phyloP scores from a whole-genome alignment of 2,888 invertebrate genomes.

The Euproctis similis region DNA sequence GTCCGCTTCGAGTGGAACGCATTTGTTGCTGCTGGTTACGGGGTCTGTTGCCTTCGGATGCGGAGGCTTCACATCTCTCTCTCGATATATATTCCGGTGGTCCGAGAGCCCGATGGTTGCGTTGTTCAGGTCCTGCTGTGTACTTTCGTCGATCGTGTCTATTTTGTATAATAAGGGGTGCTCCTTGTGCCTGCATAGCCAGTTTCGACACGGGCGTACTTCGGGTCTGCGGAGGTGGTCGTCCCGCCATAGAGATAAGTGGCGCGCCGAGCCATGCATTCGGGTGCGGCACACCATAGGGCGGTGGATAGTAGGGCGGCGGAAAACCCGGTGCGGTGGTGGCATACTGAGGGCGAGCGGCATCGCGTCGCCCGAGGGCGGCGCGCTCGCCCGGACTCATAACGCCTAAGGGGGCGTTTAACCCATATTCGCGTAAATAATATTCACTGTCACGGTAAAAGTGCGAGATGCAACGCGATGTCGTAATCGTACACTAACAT shows the following conservation, averaged over 20 bases:
- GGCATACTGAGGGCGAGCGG: constrained; percentile 70
- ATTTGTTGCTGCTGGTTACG: constrained; percentile 62
- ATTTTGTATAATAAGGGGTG: constrained; percentile 85
- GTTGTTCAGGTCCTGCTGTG: constrained; percentile 56
- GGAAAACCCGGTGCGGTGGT: constrained; percentile 69
- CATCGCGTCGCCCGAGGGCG: constrained; percentile 70
- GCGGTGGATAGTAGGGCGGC: constrained; percentile 70
- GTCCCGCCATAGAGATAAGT: constrained; percentile 85
- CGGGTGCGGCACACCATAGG: constrained; percentile 73
- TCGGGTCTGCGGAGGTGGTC: constrained; percentile 59
- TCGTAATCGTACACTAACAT: constrained; percentile 73
- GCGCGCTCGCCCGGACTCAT: constrained; percentile 76
- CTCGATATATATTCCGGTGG: constrained; percentile 45
- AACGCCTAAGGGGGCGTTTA: constrained; percentile 75
- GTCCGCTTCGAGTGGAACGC: constrained; percentile 56
- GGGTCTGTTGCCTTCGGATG: constrained; percentile 54
- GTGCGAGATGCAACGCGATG: constrained; percentile 57
- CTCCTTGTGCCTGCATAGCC: constrained; percentile 89
- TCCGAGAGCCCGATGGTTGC: constrained; percentile 49
- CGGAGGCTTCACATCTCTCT: constrained; percentile 53
- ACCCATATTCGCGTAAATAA: constrained; percentile 79
- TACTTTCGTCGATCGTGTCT: constrained; percentile 75
- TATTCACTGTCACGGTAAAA: constrained; percentile 71
- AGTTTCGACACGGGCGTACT: constrained; percentile 81
- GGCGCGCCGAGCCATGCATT: constrained; percentile 87